These are phyloP conservation scores for Loxodonta africana DNA, from an alignment of 2,113 vertebrate species.

Conservation along the genomic window DNA sequence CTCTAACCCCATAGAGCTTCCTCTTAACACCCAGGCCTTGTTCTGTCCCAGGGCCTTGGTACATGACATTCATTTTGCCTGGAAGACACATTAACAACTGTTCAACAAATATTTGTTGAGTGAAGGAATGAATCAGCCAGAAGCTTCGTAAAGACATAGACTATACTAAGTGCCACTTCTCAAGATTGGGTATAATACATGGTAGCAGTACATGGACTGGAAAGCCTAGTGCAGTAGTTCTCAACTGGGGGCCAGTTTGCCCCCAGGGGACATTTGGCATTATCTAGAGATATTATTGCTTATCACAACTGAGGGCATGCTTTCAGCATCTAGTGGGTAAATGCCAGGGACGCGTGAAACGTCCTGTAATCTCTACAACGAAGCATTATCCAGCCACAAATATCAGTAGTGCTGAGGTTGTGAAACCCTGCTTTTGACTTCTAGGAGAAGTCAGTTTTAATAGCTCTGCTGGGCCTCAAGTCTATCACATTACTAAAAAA, in stretches of 20 bases:
- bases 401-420: not conserved
- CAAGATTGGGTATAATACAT: not conserved
- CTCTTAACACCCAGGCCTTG: not conserved
- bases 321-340: not conserved
- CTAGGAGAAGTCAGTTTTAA: constrained; percentile 19
- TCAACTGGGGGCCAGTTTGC: not conserved
- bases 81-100: not conserved
- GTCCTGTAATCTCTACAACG: not conserved
- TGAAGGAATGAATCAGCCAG: not conserved
- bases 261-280: not conserved
- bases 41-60: not conserved
- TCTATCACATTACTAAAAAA: not conserved
- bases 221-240: not conserved
- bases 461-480: not conserved
- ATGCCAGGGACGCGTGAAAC: not conserved
- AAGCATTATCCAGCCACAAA: not conserved
- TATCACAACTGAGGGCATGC: not conserved
- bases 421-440: not conserved
- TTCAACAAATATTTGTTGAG: constrained; percentile 1
- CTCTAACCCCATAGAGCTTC: not conserved
- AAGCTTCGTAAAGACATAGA: not conserved
- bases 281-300: not conserved
- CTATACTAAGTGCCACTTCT: not conserved
- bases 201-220: not conserved
- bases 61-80: constrained; percentile 7